Evolutionary conservation across 2,888 invertebrate genomes (phyloP).

Genomic region (Acrobasis consociella): DNA sequence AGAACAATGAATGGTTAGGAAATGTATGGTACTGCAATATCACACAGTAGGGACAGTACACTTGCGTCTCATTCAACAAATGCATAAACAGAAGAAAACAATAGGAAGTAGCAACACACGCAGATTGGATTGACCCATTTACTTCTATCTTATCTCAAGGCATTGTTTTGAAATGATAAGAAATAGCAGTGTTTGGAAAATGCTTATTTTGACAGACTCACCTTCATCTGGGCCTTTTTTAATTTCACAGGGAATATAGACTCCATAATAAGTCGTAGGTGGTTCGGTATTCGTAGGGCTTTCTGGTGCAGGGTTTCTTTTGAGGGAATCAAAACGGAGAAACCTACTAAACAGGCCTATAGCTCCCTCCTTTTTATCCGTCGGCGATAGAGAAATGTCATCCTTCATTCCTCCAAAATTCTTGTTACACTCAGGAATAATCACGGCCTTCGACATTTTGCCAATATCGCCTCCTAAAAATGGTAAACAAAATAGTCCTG

Average conservation of each 20-base stretch:
- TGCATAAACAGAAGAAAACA: conserved; percentile 3
- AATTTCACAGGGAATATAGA: conserved; percentile 80
- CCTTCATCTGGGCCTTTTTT: conserved; percentile 80
- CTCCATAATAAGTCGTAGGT: conserved; percentile 69
- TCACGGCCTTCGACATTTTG: conserved; percentile 71
- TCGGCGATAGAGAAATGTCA: conserved; percentile 64
- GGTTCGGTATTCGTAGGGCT: conserved; percentile 61
- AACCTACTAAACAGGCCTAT: conserved; percentile 68
- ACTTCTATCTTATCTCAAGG: conserved; percentile 15
- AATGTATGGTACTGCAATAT: not conserved
- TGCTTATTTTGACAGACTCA: conserved; percentile 35
- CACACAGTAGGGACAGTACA: too few relatives aligned
- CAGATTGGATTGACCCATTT: conserved; percentile 11
- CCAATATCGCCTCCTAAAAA: conserved; percentile 52
- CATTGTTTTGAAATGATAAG: conserved; percentile 23
- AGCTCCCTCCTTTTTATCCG: conserved; percentile 67
- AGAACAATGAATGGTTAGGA: too few relatives aligned
- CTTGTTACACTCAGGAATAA: conserved; percentile 69
- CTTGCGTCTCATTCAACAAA: not conserved
- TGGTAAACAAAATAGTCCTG: conserved; percentile 67
- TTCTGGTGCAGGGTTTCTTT: conserved; percentile 50
- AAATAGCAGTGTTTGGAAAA: conserved; percentile 17
- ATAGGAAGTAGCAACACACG: not conserved
- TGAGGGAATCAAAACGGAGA: conserved; percentile 65
- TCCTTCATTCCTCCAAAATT: conserved; percentile 67